These are phyloP conservation scores for Timema podura DNA, from an alignment of 2,888 invertebrate species.

Conservation along the genomic window DNA sequence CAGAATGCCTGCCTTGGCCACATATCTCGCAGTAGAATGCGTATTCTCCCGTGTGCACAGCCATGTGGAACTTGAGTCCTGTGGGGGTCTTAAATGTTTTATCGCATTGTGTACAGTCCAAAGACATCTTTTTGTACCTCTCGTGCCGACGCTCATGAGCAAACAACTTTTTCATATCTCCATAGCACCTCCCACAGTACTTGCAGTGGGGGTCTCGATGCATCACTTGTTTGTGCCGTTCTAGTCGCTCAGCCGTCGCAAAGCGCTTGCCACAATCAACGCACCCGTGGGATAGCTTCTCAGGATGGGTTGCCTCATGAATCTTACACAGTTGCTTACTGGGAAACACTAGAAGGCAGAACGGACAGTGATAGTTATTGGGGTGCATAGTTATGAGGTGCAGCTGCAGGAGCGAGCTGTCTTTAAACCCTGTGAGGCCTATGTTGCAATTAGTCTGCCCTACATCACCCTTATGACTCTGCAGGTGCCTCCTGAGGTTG, in stretches of 20 bases:
- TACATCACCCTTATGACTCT: slow-evolving; percentile 24
- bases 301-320: slow-evolving; percentile 27
- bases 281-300: slow-evolving; percentile 27
- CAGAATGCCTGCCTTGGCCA: slow-evolving; percentile 32
- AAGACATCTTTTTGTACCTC: slow-evolving; percentile 20
- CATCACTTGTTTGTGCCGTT: slow-evolving; percentile 25
- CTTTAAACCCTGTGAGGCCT: slow-evolving; percentile 23
- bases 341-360: slow-evolving; percentile 26
- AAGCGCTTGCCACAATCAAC: slow-evolving; percentile 30
- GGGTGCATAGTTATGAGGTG: slow-evolving; percentile 25
- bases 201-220: slow-evolving; percentile 31
- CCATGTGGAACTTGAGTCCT: slow-evolving; percentile 32
- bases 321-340: slow-evolving; percentile 19
- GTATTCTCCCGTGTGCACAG: slow-evolving; percentile 34
- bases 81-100: slow-evolving; percentile 31
- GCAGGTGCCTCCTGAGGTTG: slow-evolving; percentile 26
- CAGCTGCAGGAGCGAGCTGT: slow-evolving; percentile 20
- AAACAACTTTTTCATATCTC: slow-evolving; percentile 24
- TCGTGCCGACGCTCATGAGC: slow-evolving; percentile 31
- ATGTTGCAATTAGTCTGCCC: slow-evolving; percentile 19
- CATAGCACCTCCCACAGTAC: slow-evolving; percentile 29
- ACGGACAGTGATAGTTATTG: slow-evolving; percentile 22
- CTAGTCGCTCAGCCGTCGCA: slow-evolving; percentile 22
- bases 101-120: slow-evolving; percentile 28
- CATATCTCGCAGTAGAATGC: slow-evolving; percentile 33